These are phyloP conservation scores for Saccostrea cuccullata DNA, from an alignment of 1,140 invertebrate species.

Conservation along the genomic window DNA sequence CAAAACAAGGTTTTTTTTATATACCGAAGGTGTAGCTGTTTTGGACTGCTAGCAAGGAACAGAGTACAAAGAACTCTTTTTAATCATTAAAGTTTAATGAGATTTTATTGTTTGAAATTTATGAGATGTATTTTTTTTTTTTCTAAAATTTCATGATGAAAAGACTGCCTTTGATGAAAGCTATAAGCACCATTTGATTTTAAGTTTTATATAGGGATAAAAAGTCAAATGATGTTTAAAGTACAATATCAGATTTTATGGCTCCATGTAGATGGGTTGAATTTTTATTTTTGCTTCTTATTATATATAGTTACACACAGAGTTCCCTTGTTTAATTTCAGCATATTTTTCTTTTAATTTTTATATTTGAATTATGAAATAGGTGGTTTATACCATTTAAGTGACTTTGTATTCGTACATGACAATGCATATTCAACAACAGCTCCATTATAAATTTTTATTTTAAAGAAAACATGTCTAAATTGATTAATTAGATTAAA, in stretches of 20 bases:
- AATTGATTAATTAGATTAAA: neutral
- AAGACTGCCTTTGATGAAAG: conserved; percentile 3
- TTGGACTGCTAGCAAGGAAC: neutral
- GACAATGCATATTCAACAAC: neutral
- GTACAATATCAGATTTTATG: neutral
- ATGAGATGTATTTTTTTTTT: no score
- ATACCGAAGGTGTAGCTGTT: neutral
- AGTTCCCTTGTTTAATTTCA: neutral
- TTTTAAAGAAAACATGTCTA: neutral
- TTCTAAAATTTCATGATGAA: neutral
- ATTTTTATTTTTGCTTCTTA: neutral
- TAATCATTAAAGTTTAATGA: neutral
- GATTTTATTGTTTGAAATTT: neutral
- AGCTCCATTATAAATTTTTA: neutral
- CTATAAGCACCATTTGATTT: neutral
- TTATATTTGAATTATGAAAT: neutral
- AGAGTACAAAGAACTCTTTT: neutral
- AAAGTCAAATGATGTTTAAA: conserved; percentile 7
- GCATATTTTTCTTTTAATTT: neutral
- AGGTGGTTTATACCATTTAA: neutral
- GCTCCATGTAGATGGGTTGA: neutral
- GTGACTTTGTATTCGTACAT: neutral
- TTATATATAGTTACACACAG: neutral
- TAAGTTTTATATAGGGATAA: neutral
- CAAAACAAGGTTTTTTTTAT: conserved; percentile 11